These are phyloP conservation scores for Eupithecia exiguata DNA, from an alignment of 2,888 invertebrate species.

Conservation along the genomic window DNA sequence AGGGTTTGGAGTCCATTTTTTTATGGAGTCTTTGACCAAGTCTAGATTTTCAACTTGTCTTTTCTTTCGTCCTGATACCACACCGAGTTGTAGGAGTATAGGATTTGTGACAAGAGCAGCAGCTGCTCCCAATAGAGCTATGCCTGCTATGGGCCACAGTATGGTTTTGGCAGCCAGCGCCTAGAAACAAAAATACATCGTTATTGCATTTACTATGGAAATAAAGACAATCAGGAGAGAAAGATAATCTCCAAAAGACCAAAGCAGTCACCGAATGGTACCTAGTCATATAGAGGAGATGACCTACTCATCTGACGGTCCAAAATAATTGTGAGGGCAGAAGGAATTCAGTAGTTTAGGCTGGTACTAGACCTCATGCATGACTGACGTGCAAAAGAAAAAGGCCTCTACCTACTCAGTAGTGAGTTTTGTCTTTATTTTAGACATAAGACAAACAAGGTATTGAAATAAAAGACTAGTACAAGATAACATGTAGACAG, in stretches of 20 bases:
- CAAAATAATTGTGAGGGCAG: background rate
- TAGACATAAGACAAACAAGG: no score
- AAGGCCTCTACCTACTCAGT: background rate
- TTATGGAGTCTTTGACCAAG: constrained; percentile 40
- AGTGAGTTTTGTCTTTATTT: background rate
- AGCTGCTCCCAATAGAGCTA: constrained; percentile 91
- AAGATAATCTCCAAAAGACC: background rate
- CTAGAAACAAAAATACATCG: constrained; percentile 64
- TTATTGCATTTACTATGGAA: background rate
- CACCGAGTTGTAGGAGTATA: constrained; percentile 89
- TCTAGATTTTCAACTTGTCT: constrained; percentile 70
- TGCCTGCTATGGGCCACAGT: constrained; percentile 89
- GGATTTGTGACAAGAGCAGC: constrained; percentile 91
- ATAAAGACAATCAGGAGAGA: background rate
- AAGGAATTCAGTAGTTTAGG: background rate
- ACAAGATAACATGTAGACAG: no score
- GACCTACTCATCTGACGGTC: background rate
- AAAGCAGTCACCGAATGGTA: background rate
- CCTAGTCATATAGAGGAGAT: background rate
- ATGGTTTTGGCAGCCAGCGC: constrained; percentile 85
- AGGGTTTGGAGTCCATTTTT: constrained; percentile 42
- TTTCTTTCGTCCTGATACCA: constrained; percentile 86
- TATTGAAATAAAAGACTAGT: no score
- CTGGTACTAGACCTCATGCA: background rate
- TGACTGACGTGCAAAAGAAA: background rate